Conservation (phyloP, 1,140 invertebrate species). For the Drosophila grimshawi region DNA sequence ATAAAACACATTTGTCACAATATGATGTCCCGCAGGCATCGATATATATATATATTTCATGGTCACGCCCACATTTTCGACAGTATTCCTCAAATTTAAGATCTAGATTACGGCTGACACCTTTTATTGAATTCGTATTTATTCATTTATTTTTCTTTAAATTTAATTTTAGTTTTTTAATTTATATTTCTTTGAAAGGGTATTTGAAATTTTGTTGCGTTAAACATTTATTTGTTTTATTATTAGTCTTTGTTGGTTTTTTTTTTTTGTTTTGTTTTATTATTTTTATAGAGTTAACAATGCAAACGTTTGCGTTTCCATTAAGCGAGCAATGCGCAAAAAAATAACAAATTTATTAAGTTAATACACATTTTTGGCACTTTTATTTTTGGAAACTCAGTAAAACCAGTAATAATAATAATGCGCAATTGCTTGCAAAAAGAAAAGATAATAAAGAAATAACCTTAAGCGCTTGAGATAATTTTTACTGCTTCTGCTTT, state of each 20-base stretch:
- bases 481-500: too few relatives aligned
- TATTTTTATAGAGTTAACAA: conserved; percentile 35
- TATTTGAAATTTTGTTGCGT: background rate
- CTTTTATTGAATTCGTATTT: too few relatives aligned
- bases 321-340: conserved; percentile 35
- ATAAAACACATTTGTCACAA: too few relatives aligned
- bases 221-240: background rate
- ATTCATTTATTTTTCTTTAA: too few relatives aligned
- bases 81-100: too few relatives aligned
- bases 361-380: conserved; percentile 55
- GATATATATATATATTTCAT: too few relatives aligned
- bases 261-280: conserved; percentile 16
- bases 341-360: conserved; percentile 24
- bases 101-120: too few relatives aligned
- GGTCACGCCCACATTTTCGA: too few relatives aligned
- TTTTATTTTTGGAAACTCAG: conserved; percentile 24
- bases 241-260: conserved; percentile 39
- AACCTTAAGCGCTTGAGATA: too few relatives aligned
- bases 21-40: too few relatives aligned
- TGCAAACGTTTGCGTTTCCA: conserved; percentile 70
- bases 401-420: conserved; percentile 10
- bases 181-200: too few relatives aligned
- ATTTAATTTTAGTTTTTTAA: too few relatives aligned
- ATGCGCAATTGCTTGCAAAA: conserved; percentile 37
- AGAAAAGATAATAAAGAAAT: conserved; percentile 27